A percentile compares a stretch with the other conserved stretches of the same genome.
Evolutionary conservation across 2,113 vertebrate genomes (phyloP).

Genomic region (Osmerus mordax): DNA sequence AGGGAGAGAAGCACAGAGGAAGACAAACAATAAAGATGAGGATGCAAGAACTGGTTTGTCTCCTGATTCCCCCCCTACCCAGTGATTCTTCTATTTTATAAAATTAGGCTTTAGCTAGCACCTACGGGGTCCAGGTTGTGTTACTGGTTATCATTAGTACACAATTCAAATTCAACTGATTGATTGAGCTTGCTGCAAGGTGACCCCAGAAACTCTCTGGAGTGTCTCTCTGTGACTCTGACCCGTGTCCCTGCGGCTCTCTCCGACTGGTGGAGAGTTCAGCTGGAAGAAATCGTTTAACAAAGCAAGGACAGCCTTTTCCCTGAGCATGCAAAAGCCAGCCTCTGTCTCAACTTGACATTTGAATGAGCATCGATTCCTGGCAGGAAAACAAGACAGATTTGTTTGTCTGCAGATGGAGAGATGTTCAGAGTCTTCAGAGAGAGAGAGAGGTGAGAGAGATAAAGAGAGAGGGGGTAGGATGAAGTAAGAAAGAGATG

Average conservation of each 20-base stretch:
- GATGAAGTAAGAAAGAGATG: background rate
- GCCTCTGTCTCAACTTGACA: conserved; percentile 25
- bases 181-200: background rate
- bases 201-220: background rate
- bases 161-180: too few species aligned
- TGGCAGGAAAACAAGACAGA: conserved; percentile 31
- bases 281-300: conserved; percentile 72
- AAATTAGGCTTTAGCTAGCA: background rate
- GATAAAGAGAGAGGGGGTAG: conserved; percentile 2
- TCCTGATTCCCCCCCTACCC: too few species aligned
- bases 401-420: conserved; percentile 42
- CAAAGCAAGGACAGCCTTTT: conserved; percentile 62
- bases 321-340: conserved; percentile 44
- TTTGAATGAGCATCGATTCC: conserved; percentile 42
- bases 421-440: background rate
- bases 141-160: too few species aligned
- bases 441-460: background rate
- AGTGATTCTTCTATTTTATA: too few species aligned
- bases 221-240: background rate
- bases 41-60: too few species aligned
- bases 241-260: conserved; percentile 21
- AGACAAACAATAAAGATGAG: too few species aligned
- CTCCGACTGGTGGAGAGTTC: conserved; percentile 56
- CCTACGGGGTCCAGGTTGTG: background rate
- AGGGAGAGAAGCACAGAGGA: too few species aligned